Evolutionary conservation across 1,140 invertebrate genomes (phyloP).

Genomic region (Hylyphantes graminicola): DNA sequence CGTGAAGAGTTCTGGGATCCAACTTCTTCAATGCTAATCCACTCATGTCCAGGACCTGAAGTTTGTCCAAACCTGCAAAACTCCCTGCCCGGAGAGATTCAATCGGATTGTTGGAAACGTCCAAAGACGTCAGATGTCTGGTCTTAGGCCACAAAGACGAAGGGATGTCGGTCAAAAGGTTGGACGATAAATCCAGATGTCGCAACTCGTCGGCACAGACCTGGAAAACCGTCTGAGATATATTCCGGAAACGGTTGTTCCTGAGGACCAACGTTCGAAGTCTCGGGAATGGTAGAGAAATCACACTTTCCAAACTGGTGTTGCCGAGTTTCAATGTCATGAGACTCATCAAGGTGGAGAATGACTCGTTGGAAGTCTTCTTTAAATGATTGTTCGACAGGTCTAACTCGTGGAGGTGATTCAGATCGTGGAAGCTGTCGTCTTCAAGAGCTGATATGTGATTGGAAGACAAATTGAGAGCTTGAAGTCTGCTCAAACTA

Average conservation of each 20-base stretch:
- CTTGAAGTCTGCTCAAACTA: constrained; percentile 22
- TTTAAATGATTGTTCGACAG: constrained; percentile 79
- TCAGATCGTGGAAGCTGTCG: constrained; percentile 77
- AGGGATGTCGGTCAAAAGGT: constrained; percentile 59
- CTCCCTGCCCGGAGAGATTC: constrained; percentile 53
- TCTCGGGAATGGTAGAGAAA: constrained; percentile 30
- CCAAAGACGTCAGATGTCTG: constrained; percentile 27
- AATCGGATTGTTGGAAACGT: constrained; percentile 61
- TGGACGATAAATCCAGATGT: constrained; percentile 57
- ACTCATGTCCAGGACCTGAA: constrained; percentile 61
- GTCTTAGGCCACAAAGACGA: constrained; percentile 56
- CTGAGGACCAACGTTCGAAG: constrained; percentile 38
- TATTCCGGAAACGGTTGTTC: constrained; percentile 54
- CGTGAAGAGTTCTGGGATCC: constrained; percentile 59
- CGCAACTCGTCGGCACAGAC: constrained; percentile 24
- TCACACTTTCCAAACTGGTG: constrained; percentile 2
- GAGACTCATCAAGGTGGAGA: neutral
- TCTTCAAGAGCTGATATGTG: constrained; percentile 78
- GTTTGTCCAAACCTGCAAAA: constrained; percentile 58
- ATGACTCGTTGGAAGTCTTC: neutral
- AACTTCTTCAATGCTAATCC: constrained; percentile 56
- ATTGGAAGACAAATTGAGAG: constrained; percentile 70
- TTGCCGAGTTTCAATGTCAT: constrained; percentile 20
- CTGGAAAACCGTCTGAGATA: constrained; percentile 32
- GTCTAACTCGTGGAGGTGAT: constrained; percentile 80